Conservation (phyloP, 2,888 invertebrate species). For the Sussaba pulchella region DNA sequence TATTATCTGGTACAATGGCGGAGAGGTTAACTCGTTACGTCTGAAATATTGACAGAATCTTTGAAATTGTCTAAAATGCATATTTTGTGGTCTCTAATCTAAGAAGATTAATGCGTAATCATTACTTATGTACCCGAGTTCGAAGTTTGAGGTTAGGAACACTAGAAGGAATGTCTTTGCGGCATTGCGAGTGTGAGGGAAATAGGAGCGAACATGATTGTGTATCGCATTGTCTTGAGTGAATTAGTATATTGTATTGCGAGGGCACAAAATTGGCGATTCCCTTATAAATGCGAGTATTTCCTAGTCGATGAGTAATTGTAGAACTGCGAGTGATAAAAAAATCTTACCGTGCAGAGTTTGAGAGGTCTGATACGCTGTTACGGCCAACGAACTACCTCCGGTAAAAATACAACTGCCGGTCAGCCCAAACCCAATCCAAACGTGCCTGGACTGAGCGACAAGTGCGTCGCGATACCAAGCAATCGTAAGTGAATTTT, state of each 20-base stretch:
- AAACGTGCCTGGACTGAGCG: slow-evolving; percentile 89
- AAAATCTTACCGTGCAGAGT: slow-evolving; percentile 40
- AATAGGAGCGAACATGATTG: too few species aligned
- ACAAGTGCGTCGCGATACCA: slow-evolving; percentile 79
- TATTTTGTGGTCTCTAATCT: background rate
- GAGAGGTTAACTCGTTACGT: slow-evolving; percentile 26
- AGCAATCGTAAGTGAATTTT: slow-evolving; percentile 73
- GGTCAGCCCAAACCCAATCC: slow-evolving; percentile 74
- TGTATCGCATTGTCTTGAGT: too few species aligned
- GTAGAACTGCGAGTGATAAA: background rate
- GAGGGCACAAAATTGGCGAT: too few species aligned
- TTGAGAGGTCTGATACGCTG: slow-evolving; percentile 33
- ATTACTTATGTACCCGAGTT: too few species aligned
- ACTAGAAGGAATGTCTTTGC: too few species aligned
- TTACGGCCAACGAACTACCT: slow-evolving; percentile 46
- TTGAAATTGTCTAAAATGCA: background rate
- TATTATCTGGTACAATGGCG: slow-evolving; percentile 27
- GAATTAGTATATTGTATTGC: too few species aligned
- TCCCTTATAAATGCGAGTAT: too few species aligned
- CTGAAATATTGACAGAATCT: background rate
- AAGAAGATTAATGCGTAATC: background rate
- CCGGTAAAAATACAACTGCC: slow-evolving; percentile 47
- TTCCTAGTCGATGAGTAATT: background rate
- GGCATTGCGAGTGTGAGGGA: too few species aligned
- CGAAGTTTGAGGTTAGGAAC: background rate